phyloP scores from a whole-genome alignment of 2,797 vertebrate species.

The Hypotaenidia okinawae region DNA sequence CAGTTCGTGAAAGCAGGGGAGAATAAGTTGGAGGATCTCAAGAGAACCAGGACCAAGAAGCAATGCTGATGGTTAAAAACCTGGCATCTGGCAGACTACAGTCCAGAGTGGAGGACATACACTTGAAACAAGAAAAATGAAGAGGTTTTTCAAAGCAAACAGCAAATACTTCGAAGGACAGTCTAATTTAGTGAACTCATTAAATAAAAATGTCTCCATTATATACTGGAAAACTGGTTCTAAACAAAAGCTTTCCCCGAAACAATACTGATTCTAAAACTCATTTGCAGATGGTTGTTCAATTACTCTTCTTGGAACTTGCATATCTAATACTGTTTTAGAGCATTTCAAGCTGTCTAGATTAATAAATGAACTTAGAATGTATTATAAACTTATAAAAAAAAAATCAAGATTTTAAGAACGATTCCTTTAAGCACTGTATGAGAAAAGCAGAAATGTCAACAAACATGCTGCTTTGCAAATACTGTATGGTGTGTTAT shows the following conservation, averaged over 20 bases:
- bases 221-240: background rate
- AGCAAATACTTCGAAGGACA: background rate
- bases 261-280: background rate
- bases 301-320: background rate
- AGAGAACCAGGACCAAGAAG: background rate
- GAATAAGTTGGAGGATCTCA: background rate
- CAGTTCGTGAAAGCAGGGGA: background rate
- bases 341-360: background rate
- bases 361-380: background rate
- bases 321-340: background rate
- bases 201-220: background rate
- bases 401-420: slow-evolving; percentile 15
- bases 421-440: background rate
- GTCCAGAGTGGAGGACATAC: background rate
- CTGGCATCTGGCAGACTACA: background rate
- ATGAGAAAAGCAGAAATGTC: slow-evolving; percentile 37
- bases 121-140: background rate
- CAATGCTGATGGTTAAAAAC: background rate
- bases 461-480: background rate
- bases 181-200: background rate
- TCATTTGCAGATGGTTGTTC: background rate
- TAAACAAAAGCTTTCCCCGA: background rate
- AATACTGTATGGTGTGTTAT: background rate
- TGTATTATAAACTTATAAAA: background rate
- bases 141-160: background rate